A percentile compares a stretch with the other conserved stretches of the same genome.
Conservation (phyloP, 2,888 invertebrate species). For the Aricia artaxerxes region DNA sequence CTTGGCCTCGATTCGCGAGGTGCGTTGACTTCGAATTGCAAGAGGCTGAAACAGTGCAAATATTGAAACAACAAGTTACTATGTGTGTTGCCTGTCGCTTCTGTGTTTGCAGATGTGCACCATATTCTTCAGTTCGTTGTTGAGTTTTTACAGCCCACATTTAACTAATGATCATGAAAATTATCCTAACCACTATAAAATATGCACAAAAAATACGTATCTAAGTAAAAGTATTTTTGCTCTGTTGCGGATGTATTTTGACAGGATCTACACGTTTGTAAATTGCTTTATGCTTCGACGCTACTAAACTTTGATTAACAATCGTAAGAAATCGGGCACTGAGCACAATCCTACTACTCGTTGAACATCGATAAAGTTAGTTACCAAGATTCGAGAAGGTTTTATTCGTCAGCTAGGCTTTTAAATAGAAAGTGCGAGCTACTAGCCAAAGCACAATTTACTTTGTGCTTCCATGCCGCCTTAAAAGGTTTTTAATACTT, state of each 20-base stretch:
- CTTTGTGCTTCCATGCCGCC: background rate
- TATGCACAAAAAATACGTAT: background rate
- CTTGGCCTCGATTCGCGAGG: constrained; percentile 18
- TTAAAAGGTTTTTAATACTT: constrained; percentile 11
- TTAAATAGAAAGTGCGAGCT: constrained; percentile 5
- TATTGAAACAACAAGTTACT: background rate
- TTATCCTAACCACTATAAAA: no score
- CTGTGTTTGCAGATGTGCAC: background rate
- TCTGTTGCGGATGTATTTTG: no score
- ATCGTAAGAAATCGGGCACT: no score
- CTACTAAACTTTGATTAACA: background rate
- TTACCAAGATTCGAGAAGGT: background rate
- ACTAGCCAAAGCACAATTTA: background rate
- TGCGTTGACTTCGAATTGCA: constrained; percentile 21
- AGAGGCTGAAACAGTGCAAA: constrained; percentile 21
- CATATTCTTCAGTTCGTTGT: background rate
- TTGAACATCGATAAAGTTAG: background rate
- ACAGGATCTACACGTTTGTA: background rate
- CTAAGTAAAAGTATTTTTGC: background rate
- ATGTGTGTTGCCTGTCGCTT: background rate
- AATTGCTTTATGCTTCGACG: background rate
- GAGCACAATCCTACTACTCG: no score
- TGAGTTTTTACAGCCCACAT: background rate
- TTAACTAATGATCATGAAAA: background rate
- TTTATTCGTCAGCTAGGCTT: background rate